These are phyloP conservation scores for Streblospio benedicti DNA, from an alignment of 1,140 invertebrate genomes.

Conservation along the genomic window DNA sequence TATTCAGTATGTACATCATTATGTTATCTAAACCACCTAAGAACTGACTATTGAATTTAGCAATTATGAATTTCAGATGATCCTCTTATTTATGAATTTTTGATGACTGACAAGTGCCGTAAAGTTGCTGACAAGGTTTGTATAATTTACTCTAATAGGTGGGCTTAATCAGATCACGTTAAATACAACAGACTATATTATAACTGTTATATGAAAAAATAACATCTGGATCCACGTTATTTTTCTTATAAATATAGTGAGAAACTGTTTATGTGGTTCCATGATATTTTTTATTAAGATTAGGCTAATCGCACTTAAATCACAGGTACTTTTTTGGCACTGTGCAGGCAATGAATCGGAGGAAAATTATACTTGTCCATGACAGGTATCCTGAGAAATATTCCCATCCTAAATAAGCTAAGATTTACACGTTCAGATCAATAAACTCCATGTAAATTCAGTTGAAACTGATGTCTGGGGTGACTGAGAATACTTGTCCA, in stretches of 20 bases:
- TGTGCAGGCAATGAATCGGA: no score
- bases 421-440: no score
- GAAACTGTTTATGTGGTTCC: neutral
- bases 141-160: neutral
- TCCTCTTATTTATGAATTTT: conserved; percentile 36
- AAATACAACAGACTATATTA: neutral
- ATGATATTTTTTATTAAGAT: no score
- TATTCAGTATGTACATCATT: no score
- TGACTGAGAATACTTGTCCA: no score
- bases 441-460: no score
- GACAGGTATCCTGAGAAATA: no score
- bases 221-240: neutral
- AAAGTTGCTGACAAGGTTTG: conserved; percentile 43
- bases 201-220: neutral
- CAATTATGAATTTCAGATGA: conserved; percentile 30
- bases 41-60: neutral
- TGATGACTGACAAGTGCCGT: conserved; percentile 34
- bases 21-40: neutral
- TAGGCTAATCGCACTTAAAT: no score
- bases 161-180: neutral
- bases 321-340: no score
- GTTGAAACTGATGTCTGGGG: no score
- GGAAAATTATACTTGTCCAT: no score
- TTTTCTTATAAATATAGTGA: neutral
- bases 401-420: no score